Evolutionary conservation across 2,888 invertebrate genomes (phyloP), one percentile per base, ranked within the genome.

Genomic region (Muscina levida): DNA sequence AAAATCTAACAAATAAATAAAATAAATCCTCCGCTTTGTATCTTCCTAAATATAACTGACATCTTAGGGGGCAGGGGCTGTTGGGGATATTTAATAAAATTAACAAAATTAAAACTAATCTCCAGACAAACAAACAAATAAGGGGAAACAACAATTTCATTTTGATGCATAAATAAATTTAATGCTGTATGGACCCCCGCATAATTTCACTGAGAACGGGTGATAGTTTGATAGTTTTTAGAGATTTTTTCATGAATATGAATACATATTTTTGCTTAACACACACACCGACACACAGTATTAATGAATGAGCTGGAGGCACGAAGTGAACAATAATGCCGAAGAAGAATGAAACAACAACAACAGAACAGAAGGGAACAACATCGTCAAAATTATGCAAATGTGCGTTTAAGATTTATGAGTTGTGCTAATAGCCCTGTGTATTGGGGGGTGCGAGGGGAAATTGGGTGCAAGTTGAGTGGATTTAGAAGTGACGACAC

Each of bases 341-440:
- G 15, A 57, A 31, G 26, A 17, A n/a, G 17, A 37, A 57, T 5
- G 19, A 31, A 37, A 57, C 15, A 37, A 26, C 2, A 10, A 26
- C n/a, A 1, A 56, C 26, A 15, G 17, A 48, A 6, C 6, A 48
- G 5, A 48, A 48, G 31, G 31, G 17, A 48, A 59, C 59, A 19
- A 59, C 31, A 15, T 57, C 15, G 26, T 31, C 26, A 57, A 57
- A 26, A 59, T 59, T 59, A 59, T 59, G 59, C 59, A 59, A 59
- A 59, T 59, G 37, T 39, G 39, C 37, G 19, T 19, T 15, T 10
- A 31, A 59, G 59, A 59, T 59, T 59, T 59, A 59, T 59, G 59
- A 59, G 59, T 39, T 17, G 17, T 39, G 59, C 59, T 59, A 37
- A 37, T 59, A 59, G 37, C 39, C 15, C 15, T 8, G 31, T 31